These are phyloP conservation scores for Passer domesticus DNA, from an alignment of 2,113 vertebrate genomes.

Conservation along the genomic window DNA sequence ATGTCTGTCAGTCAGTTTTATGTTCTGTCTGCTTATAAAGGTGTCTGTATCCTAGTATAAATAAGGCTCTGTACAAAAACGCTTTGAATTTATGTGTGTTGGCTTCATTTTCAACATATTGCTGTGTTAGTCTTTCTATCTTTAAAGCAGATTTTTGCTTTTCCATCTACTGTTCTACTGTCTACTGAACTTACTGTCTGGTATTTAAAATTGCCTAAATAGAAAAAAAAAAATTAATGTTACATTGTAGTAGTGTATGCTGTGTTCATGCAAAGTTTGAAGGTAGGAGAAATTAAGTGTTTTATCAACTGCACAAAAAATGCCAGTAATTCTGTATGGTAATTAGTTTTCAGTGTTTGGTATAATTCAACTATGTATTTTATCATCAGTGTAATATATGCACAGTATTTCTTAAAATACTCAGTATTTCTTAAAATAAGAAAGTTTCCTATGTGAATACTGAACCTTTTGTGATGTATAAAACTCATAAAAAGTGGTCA, in stretches of 20 bases:
- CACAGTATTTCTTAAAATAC: background rate
- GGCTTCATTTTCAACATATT: slow-evolving; percentile 23
- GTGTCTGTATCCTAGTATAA: slow-evolving; percentile 61
- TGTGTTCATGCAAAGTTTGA: background rate
- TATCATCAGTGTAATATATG: background rate
- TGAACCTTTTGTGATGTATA: background rate
- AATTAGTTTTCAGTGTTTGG: background rate
- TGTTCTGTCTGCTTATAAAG: slow-evolving; percentile 37
- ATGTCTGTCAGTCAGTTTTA: slow-evolving; percentile 50
- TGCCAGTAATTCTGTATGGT: background rate
- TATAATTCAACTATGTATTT: background rate
- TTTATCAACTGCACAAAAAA: background rate
- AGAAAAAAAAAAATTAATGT: background rate
- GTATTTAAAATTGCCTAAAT: slow-evolving; percentile 21
- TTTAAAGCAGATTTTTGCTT: slow-evolving; percentile 38
- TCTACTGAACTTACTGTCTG: slow-evolving; percentile 31
- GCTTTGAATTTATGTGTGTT: slow-evolving; percentile 57
- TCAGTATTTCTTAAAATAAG: background rate
- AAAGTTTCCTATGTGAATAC: background rate
- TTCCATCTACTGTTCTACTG: slow-evolving; percentile 26
- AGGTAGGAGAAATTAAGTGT: background rate
- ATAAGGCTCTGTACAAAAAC: slow-evolving; percentile 43
- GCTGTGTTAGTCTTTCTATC: slow-evolving; percentile 26
- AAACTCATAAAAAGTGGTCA: background rate
- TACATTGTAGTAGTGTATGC: background rate